Percentiles rank a stretch among this genome's conserved stretches.
Evolutionary conservation across 2,113 vertebrate species (phyloP).

Genomic region (Copsychus sechellarum): DNA sequence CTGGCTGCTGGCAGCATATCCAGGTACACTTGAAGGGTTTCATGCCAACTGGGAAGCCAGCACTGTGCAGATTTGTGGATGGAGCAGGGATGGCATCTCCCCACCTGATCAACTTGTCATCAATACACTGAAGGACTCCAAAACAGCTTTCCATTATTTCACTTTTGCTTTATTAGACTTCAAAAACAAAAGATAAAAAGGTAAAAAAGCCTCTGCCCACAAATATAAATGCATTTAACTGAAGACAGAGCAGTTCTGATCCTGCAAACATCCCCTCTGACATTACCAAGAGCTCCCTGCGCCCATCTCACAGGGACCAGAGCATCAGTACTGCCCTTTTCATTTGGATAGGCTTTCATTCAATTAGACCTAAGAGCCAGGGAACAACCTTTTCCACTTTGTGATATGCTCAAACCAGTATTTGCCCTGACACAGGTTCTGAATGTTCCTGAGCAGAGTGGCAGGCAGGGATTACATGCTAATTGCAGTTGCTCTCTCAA

Average conservation of each 20-base stretch:
- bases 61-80: rapidly evolving
- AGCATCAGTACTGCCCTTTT: conserved; percentile 2
- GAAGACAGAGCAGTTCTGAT: rapidly evolving
- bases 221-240: background rate
- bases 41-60: background rate
- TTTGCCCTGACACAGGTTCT: background rate
- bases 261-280: background rate
- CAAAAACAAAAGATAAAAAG: background rate
- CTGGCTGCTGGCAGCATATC: rapidly evolving
- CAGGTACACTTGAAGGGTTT: rapidly evolving
- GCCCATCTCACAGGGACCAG: background rate
- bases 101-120: background rate
- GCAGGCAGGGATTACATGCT: background rate
- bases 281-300: rapidly evolving
- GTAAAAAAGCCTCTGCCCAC: background rate
- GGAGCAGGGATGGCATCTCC: too few relatives aligned
- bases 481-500: background rate
- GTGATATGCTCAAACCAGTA: background rate
- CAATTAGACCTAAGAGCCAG: background rate
- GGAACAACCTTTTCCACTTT: background rate
- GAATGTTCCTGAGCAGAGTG: background rate
- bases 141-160: background rate
- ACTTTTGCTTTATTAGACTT: background rate
- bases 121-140: background rate
- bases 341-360: background rate